Percentiles rank a stretch among this genome's conserved stretches.
phyloP scores from a whole-genome alignment of 1,140 invertebrate genomes.

The Vanessa tameamea region DNA sequence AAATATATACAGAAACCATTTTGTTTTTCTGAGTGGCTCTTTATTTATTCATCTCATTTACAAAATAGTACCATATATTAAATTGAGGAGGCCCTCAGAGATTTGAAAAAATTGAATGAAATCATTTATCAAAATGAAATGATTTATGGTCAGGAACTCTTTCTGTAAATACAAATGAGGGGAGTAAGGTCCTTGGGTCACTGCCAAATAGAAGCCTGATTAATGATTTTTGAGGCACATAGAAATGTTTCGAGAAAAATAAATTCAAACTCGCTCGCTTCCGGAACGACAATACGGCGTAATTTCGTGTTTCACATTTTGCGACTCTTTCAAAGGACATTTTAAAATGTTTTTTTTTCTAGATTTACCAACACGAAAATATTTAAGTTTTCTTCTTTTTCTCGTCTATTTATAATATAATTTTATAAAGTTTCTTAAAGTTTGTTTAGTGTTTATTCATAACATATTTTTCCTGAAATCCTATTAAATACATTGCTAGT shows the following conservation, averaged over 20 bases:
- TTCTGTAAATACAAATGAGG: conserved; percentile 76
- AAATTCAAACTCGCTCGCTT: conserved; percentile 50
- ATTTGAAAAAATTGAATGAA: conserved; percentile 66
- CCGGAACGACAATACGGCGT: conserved; percentile 31
- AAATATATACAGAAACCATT: not conserved
- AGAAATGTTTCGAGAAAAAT: conserved; percentile 60
- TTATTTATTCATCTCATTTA: conserved; percentile 12
- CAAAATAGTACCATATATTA: conserved; percentile 19
- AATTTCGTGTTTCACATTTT: conserved; percentile 34
- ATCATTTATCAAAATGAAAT: conserved; percentile 70
- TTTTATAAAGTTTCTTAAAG: not conserved
- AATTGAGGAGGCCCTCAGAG: conserved; percentile 28
- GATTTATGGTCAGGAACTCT: conserved; percentile 72
- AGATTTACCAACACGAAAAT: conserved; percentile 3
- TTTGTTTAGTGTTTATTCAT: too few species aligned
- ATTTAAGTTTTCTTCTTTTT: not conserved
- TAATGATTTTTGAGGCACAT: conserved; percentile 67
- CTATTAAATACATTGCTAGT: too few species aligned
- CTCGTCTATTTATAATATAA: not conserved
- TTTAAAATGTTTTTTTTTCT: conserved; percentile 26
- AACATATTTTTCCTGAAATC: too few species aligned
- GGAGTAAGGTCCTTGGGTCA: conserved; percentile 67
- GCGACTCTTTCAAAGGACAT: conserved; percentile 20
- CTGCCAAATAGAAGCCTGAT: conserved; percentile 73
- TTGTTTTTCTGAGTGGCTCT: not conserved